Conservation (phyloP, 2,797 vertebrate genomes). For the Lophius americanus region DNA sequence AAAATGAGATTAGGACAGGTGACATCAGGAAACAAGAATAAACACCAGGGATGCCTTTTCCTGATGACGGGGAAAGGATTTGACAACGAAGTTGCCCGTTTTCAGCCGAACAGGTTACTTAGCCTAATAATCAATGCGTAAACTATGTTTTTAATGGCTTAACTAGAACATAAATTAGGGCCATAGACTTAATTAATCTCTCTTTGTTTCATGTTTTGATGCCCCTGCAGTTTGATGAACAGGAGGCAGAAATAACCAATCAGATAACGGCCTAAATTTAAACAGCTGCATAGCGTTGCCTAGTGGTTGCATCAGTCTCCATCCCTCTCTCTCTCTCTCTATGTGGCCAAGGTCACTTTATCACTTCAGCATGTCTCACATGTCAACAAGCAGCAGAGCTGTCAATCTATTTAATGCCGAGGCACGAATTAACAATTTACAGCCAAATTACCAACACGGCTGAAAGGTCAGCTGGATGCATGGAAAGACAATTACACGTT, state of each 20-base stretch:
- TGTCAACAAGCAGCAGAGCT: slow-evolving; percentile 34
- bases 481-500: too few species aligned
- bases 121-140: too few species aligned
- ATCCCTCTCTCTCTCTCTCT: slow-evolving; percentile 19
- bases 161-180: too few species aligned
- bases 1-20: too few species aligned
- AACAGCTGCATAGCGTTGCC: slow-evolving; percentile 29
- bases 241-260: slow-evolving; percentile 9
- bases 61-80: too few species aligned
- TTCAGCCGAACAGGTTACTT: too few species aligned
- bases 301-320: slow-evolving; percentile 60
- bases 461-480: slow-evolving; percentile 9
- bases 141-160: too few species aligned
- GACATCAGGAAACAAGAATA: too few species aligned
- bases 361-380: slow-evolving; percentile 23
- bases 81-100: too few species aligned
- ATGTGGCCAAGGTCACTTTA: slow-evolving; percentile 58
- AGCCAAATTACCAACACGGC: slow-evolving; percentile 10
- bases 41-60: too few species aligned
- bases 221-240: not conserved
- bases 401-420: slow-evolving; percentile 41
- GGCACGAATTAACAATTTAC: slow-evolving; percentile 30
- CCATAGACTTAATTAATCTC: too few species aligned
- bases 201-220: too few species aligned
- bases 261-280: slow-evolving; percentile 6